Conservation (phyloP, 1,140 invertebrate species). For the Trichogramma pretiosum region DNA sequence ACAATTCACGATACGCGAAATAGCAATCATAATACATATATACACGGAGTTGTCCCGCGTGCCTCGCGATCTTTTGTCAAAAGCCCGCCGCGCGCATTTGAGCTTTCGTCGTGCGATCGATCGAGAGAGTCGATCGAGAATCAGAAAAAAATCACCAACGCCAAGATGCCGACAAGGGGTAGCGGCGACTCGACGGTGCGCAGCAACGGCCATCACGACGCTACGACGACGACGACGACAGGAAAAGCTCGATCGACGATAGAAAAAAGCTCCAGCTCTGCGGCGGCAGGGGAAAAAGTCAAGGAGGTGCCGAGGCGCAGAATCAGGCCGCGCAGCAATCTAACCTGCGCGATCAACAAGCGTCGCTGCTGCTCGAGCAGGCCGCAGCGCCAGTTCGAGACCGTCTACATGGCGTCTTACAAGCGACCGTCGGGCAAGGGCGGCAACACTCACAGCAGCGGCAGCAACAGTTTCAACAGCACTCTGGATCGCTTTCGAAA, state of each 20-base stretch:
- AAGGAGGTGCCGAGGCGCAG: background rate
- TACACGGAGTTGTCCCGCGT: too few species aligned
- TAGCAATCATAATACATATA: too few species aligned
- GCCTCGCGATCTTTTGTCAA: background rate
- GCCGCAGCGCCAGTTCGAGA: background rate
- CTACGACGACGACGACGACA: background rate
- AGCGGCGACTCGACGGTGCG: background rate
- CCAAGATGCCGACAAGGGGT: background rate
- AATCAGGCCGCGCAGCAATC: too few species aligned
- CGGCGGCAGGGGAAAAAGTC: background rate
- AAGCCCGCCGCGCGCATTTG: background rate
- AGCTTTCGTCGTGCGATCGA: too few species aligned
- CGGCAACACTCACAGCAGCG: background rate
- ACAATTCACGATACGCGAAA: background rate
- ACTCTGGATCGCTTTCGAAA: too few species aligned
- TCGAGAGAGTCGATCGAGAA: too few species aligned
- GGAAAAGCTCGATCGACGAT: background rate
- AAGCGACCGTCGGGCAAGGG: background rate
- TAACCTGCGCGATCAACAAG: constrained; percentile 1
- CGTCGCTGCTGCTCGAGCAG: background rate
- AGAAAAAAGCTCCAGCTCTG: background rate
- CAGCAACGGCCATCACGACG: too few species aligned
- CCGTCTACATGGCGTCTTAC: constrained; percentile 5
- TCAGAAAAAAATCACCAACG: constrained; percentile 5
- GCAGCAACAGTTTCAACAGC: too few species aligned